Evolutionary conservation across 2,113 vertebrate genomes (phyloP).

Genomic region (Ariopsis seemanni): DNA sequence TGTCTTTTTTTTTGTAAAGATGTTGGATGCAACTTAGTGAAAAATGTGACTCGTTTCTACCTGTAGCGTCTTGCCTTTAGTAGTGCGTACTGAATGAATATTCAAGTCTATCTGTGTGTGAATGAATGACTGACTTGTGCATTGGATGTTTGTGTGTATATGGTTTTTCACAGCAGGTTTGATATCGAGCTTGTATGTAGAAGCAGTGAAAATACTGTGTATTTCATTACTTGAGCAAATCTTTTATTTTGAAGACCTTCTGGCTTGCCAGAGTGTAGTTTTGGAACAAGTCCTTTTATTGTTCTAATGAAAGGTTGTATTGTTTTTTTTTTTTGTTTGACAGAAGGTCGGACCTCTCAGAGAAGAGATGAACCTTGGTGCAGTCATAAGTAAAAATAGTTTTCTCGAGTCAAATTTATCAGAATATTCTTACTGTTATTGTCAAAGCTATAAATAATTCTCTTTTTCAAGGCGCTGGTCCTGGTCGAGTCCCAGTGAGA

Average conservation of each 20-base stretch:
- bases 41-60: not conserved
- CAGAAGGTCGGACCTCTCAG: not conserved
- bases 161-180: not conserved
- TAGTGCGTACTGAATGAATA: not conserved
- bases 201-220: not conserved
- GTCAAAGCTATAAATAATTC: not conserved
- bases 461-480: conserved; percentile 56
- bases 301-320: not conserved
- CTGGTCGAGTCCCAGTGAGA: conserved; percentile 63
- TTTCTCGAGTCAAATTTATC: too few relatives aligned
- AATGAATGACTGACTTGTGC: not conserved
- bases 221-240: not conserved
- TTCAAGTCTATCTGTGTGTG: not conserved
- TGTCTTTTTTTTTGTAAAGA: not conserved
- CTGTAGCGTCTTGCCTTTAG: not conserved
- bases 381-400: conserved; percentile 26
- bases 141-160: too few relatives aligned
- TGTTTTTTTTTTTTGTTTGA: not conserved
- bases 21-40: not conserved
- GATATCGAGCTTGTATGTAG: not conserved
- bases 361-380: not conserved
- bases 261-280: not conserved
- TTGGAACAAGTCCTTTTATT: not conserved
- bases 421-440: not conserved
- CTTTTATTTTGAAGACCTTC: not conserved